Evolutionary conservation across 2,113 vertebrate genomes (phyloP), one percentile per base, ranked within the genome.

Genomic region (Zosterops hypoxanthus): DNA sequence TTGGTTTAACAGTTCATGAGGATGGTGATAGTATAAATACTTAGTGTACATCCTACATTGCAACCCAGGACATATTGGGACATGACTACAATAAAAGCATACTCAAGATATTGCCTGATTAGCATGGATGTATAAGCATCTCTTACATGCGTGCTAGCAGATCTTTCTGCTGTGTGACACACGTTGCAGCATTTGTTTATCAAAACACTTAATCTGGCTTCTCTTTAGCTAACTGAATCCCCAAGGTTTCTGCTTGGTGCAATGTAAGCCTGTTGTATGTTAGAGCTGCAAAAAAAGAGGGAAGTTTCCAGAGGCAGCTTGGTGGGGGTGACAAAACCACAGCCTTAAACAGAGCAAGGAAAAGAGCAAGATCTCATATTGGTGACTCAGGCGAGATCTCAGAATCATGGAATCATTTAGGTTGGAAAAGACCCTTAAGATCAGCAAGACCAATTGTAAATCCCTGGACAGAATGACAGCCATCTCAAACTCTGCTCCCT

Each of bases 81-180:
- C 98, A 98, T 47, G 98, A 96, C 98, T 98, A 61, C 33, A 71
- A 61, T 56, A 76, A 93, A 94, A 90, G 29, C 19, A 92, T 12
- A 59, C 13, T 88, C 49, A 64, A 82, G 44, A 92, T 85, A 92
- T 4, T 8, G 56, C 29, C 41, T 77, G 76, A 70, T 57, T 60
- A 88, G 28, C 1, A 0, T 28, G 36, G 29, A 24, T 16, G n/a
- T 70, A 47, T 46, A 85, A 65, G 57, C 33, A 61, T 14, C 12
- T 59, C 42, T 66, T 29, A 65, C 10, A 46, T 6, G 18, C 44
- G 47, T 72, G 49, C 82, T 64, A 79, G 49, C 34, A 92, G 72
- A 47, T 59, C 39, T 50, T 44, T 69, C 70, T 92, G 49, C 60
- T 55, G n/a, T 8, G 16, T 47, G 44, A 87, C 34, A 75, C 25